Base-by-base conservation (phyloP, 2,888 invertebrate genomes). In the Eristalinus sepulchralis region DNA sequence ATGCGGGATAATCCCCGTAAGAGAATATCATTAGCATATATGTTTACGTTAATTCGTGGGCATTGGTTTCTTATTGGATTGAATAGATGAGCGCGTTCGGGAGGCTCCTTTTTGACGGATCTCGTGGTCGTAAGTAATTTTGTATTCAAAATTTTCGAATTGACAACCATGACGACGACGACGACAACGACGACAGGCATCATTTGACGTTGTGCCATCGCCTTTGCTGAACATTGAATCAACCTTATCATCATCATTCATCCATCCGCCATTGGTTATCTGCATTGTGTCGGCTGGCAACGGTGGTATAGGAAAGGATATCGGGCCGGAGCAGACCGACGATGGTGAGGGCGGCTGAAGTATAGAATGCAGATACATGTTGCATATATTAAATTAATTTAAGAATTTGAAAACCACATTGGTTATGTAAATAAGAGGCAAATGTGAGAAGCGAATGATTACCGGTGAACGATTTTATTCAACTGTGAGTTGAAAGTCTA, bases 21-120 rank as follows among this genome's bases (percentile, higher is more conserved):
- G 88, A 88, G 89, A 89, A 89, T 88, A 88, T 85, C 88, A 89
- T 89, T 89, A 89, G 89, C 89, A 89, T 89, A 89, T 88, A 89
- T 88, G 89, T 88, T 89, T 89, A 88, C 88, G 88, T 85, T 89
- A 89, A 89, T 88, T 88, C 88, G 68, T 88, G 88, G 84, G 88
- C 83, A 88, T 88, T 83, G 80, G 88, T 88, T 88, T 85, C 86
- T 88, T 83, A 82, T 78, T 83, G 85, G 83, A 85, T 82, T 34
- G 70, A 81, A 77, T 84, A 81, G 88, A 83, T 76, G 83, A 86
- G 47, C 73, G 75, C 62, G 62, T 68, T 87, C 70, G 57, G 57
- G 24, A 78, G 62, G 68, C 75, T 83, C 60, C 68, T 87, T 83
- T 83, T 80, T 87, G 83, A 87, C 83, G 76, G 79, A 83, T 76